Conservation (phyloP, 2,888 invertebrate genomes). For the Liodrosophila aerea region DNA sequence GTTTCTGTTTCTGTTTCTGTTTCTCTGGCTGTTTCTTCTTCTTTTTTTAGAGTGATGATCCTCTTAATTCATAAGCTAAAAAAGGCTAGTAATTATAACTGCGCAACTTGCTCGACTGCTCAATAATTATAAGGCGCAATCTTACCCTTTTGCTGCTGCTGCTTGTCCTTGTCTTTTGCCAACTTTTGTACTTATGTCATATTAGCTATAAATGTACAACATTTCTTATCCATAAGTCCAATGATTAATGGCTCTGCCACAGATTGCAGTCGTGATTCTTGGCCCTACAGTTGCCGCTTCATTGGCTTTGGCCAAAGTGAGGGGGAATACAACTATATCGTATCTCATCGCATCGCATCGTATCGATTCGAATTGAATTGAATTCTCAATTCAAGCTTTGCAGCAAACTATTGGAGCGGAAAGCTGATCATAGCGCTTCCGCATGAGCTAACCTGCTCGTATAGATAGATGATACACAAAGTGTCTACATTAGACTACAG, state of each 20-base stretch:
- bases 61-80: conserved; percentile 77
- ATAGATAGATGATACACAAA: background rate
- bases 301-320: conserved; percentile 40
- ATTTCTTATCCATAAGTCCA: conserved; percentile 52
- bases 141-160: conserved; percentile 1
- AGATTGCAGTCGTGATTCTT: conserved; percentile 31
- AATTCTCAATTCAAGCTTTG: conserved; percentile 53
- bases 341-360: background rate
- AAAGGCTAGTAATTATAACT: conserved; percentile 71
- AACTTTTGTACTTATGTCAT: conserved; percentile 78
- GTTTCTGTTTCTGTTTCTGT: no score
- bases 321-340: background rate
- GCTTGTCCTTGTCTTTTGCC: conserved; percentile 63
- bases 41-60: conserved; percentile 69
- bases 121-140: conserved; percentile 69
- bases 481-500: background rate
- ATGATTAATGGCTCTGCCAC: conserved; percentile 67
- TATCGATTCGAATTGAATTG: conserved; percentile 48
- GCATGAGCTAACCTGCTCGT: conserved; percentile 36
- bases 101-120: conserved; percentile 61
- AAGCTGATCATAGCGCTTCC: conserved; percentile 61
- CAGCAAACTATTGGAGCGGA: conserved; percentile 71
- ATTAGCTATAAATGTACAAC: conserved; percentile 74
- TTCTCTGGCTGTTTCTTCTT: no score
- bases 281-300: conserved; percentile 66